Evolutionary conservation across 2,888 invertebrate species (phyloP).

Genomic region (Campopleginae sp.): DNA sequence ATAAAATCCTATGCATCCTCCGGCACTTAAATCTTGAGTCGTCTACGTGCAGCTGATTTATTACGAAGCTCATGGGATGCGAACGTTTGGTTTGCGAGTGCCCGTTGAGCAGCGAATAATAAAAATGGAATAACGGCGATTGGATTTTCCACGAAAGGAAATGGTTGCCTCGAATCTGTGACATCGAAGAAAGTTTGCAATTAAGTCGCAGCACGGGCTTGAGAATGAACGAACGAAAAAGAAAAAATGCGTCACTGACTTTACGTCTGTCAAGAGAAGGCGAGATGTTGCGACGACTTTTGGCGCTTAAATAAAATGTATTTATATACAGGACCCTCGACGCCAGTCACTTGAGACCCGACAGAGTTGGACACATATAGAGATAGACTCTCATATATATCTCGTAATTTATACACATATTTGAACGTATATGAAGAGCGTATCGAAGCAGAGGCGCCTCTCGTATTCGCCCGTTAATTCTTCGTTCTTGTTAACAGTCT

Average conservation of each 20-base stretch:
- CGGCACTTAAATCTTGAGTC: conserved; percentile 4
- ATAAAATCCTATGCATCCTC: conserved; percentile 22
- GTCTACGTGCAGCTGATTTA: conserved; percentile 32
- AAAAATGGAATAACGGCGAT: conserved; percentile 12
- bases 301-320: neutral
- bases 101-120: conserved; percentile 22
- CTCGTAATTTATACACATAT: neutral
- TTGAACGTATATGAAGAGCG: conserved; percentile 18
- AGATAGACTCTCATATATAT: neutral
- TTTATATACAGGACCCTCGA: conserved; percentile 40
- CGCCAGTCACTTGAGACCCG: conserved; percentile 47
- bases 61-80: conserved; percentile 10
- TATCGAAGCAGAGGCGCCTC: conserved; percentile 51
- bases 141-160: conserved; percentile 1
- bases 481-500: conserved; percentile 75
- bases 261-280: conserved; percentile 26
- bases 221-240: neutral
- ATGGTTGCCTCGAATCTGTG: conserved; percentile 10
- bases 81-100: conserved; percentile 44
- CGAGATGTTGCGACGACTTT: conserved; percentile 33
- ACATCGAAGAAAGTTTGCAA: conserved; percentile 7
- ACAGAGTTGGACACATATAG: conserved; percentile 11
- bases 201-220: neutral
- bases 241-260: conserved; percentile 6
- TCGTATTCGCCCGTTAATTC: conserved; percentile 71